Percentiles rank a stretch among this genome's conserved stretches.
Evolutionary conservation across 2,888 invertebrate species (phyloP).

Genomic region (Brenthis daphne): DNA sequence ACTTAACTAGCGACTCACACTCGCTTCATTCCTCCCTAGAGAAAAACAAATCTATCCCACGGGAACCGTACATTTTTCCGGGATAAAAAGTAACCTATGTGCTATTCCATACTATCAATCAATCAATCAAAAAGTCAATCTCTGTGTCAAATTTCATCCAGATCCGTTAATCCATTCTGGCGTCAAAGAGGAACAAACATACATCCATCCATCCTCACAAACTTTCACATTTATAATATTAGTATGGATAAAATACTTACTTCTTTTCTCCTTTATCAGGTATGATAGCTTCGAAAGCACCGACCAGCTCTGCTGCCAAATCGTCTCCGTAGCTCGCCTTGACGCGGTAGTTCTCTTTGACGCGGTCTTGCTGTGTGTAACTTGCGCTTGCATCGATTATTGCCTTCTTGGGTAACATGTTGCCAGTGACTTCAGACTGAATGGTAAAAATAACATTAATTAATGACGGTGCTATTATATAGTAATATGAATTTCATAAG

Average conservation of each 20-base stretch:
- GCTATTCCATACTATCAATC: too few relatives aligned
- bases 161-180: too few relatives aligned
- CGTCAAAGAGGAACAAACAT: too few relatives aligned
- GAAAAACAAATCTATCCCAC: too few relatives aligned
- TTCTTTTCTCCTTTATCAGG: conserved; percentile 62
- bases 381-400: conserved; percentile 50
- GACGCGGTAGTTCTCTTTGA: conserved; percentile 64
- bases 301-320: conserved; percentile 62
- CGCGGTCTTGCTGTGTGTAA: conserved; percentile 49
- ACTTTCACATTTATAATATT: too few relatives aligned
- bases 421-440: conserved; percentile 64
- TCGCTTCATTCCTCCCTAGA: too few relatives aligned
- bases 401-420: conserved; percentile 59
- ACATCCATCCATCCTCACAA: too few relatives aligned
- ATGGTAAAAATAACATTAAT: background rate
- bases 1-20: too few relatives aligned
- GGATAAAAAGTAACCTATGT: too few relatives aligned
- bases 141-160: too few relatives aligned
- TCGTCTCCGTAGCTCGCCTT: conserved; percentile 75
- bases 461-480: background rate
- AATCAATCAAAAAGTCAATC: too few relatives aligned
- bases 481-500: background rate
- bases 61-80: too few relatives aligned
- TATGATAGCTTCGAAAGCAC: conserved; percentile 58
- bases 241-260: conserved; percentile 49